Evolutionary conservation across 1,140 invertebrate genomes (phyloP).

Genomic region (Kradibia gibbosae): DNA sequence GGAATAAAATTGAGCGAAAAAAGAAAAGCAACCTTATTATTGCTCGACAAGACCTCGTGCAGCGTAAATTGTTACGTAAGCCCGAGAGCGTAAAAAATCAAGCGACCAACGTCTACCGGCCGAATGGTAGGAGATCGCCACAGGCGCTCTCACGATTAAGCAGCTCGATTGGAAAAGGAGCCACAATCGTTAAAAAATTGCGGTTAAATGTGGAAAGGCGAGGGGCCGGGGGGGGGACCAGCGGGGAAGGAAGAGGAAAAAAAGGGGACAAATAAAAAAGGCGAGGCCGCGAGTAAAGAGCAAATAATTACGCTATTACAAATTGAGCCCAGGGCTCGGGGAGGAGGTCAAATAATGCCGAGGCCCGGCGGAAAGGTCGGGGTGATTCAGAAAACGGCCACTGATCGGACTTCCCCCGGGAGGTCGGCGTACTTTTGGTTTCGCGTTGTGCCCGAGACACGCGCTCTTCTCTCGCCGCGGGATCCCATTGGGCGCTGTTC

Average conservation of each 20-base stretch:
- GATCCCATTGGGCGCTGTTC: background rate
- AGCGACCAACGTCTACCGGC: no score
- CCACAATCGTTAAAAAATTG: no score
- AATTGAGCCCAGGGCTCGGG: no score
- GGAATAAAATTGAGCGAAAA: no score
- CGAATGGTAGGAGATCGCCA: no score
- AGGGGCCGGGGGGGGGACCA: background rate
- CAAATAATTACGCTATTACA: background rate
- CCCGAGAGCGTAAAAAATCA: no score
- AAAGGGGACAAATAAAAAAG: background rate
- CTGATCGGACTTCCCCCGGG: constrained; percentile 21
- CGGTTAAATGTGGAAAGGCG: no score
- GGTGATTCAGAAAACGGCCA: constrained; percentile 21
- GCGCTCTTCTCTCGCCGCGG: constrained; percentile 20
- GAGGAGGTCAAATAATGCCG: background rate
- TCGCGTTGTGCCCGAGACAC: background rate
- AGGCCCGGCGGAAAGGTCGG: constrained; percentile 43
- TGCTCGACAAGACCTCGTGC: no score
- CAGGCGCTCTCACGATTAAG: no score
- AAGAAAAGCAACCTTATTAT: no score
- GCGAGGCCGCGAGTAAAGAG: background rate
- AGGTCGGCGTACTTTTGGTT: constrained; percentile 43
- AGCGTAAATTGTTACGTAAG: no score
- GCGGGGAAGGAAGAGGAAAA: background rate
- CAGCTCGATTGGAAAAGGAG: no score